phyloP scores from a whole-genome alignment of 2,113 vertebrate genomes.

The Bufo bufo region DNA sequence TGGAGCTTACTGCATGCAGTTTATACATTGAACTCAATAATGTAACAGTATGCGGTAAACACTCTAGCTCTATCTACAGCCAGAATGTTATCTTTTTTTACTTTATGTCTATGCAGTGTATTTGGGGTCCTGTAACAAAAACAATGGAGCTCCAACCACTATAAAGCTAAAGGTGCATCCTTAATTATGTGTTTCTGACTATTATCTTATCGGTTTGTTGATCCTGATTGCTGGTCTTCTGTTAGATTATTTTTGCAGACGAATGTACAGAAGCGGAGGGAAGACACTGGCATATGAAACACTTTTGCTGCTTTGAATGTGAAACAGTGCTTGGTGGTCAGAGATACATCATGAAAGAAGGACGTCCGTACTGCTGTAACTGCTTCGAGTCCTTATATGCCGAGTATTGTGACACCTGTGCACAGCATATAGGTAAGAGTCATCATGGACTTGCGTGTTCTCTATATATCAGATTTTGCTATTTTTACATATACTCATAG shows the following conservation, averaged over 20 bases:
- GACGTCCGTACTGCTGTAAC: constrained; percentile 94
- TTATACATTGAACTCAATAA: background rate
- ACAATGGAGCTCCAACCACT: no score
- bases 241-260: constrained; percentile 94
- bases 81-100: background rate
- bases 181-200: no score
- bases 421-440: constrained; percentile 92
- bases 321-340: constrained; percentile 94
- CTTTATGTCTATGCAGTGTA: no score
- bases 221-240: background rate
- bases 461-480: background rate
- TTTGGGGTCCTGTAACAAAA: no score
- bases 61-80: background rate
- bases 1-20: background rate
- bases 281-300: constrained; percentile 99
- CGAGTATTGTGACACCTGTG: constrained; percentile 95
- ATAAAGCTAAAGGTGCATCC: no score
- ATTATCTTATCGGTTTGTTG: background rate
- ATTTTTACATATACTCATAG: background rate
- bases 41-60: background rate
- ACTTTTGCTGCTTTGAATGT: constrained; percentile 98
- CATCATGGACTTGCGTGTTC: background rate
- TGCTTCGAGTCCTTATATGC: constrained; percentile 97
- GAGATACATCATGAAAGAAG: constrained; percentile 99
- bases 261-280: constrained; percentile 98